These are phyloP conservation scores for Vicugna pacos DNA, from an alignment of 2,113 vertebrate genomes.

Conservation along the genomic window DNA sequence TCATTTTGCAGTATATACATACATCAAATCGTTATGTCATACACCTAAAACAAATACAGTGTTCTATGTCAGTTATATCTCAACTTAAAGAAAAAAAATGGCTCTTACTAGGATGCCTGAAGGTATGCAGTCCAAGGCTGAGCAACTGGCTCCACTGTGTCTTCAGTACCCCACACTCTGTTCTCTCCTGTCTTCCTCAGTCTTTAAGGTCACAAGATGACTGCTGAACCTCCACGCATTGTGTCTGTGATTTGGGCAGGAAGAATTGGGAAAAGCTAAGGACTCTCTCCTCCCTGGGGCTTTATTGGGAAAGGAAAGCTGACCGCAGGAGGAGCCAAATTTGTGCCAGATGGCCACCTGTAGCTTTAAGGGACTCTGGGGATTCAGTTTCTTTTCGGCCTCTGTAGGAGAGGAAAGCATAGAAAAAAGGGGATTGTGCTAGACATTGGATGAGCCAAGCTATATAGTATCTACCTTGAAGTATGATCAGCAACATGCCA, in stretches of 20 bases:
- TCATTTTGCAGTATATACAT: not conserved
- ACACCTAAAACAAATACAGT: not conserved
- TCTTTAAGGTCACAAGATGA: not conserved
- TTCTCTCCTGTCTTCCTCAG: not conserved
- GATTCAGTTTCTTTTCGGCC: not conserved
- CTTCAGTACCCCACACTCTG: not conserved
- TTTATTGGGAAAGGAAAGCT: not conserved
- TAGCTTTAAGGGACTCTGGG: not conserved
- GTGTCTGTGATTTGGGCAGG: not conserved
- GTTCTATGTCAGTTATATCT: not conserved
- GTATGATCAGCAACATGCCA: not conserved
- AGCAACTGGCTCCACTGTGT: not conserved
- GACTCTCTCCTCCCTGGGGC: not conserved
- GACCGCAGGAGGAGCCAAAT: not conserved
- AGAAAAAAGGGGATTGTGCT: not conserved
- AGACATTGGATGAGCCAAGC: not conserved
- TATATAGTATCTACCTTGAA: not conserved
- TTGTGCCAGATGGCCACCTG: too few relatives aligned
- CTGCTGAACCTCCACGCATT: not conserved
- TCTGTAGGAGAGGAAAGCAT: not conserved
- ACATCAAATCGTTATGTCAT: too few relatives aligned
- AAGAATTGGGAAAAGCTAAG: not conserved
- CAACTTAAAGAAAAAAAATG: not conserved
- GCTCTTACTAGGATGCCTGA: not conserved
- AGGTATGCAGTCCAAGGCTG: not conserved